Percentiles rank a stretch among this genome's conserved stretches.
These are phyloP conservation scores for Takifugu ocellatus DNA, from an alignment of 2,797 vertebrate genomes.

Conservation along the genomic window DNA sequence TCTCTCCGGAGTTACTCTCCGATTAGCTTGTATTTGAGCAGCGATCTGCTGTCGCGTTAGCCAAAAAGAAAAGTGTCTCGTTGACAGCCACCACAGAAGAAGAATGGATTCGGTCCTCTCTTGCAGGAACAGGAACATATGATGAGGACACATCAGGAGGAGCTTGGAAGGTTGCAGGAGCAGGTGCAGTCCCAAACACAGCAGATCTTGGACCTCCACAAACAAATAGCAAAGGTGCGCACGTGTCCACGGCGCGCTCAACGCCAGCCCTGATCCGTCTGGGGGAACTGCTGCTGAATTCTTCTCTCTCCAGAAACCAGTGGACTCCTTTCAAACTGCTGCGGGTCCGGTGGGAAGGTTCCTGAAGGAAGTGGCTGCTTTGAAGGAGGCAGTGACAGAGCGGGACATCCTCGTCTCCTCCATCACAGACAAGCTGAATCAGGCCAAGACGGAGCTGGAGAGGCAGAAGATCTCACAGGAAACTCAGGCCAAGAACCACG, in stretches of 20 bases:
- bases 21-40: not conserved
- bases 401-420: slow-evolving; percentile 85
- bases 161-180: slow-evolving; percentile 81
- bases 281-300: not conserved
- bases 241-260: not conserved
- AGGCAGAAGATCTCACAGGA: slow-evolving; percentile 73
- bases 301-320: not conserved
- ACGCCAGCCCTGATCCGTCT: too few relatives aligned
- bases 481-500: slow-evolving; percentile 78
- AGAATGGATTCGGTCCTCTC: not conserved
- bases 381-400: slow-evolving; percentile 88
- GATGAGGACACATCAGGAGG: slow-evolving; percentile 85
- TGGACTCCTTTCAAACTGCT: slow-evolving; percentile 78
- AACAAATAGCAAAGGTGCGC: slow-evolving; percentile 84
- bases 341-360: slow-evolving; percentile 76
- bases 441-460: slow-evolving; percentile 79
- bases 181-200: slow-evolving; percentile 85
- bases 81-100: too few relatives aligned
- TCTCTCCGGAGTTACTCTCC: too few relatives aligned
- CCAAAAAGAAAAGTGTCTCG: too few relatives aligned
- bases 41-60: not conserved
- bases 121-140: slow-evolving; percentile 87
- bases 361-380: slow-evolving; percentile 84
- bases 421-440: slow-evolving; percentile 80
- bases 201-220: slow-evolving; percentile 83